A percentile compares a stretch with the other conserved stretches of the same genome.
Conservation (phyloP, 2,113 vertebrate genomes). For the Lipotes vexillifer region DNA sequence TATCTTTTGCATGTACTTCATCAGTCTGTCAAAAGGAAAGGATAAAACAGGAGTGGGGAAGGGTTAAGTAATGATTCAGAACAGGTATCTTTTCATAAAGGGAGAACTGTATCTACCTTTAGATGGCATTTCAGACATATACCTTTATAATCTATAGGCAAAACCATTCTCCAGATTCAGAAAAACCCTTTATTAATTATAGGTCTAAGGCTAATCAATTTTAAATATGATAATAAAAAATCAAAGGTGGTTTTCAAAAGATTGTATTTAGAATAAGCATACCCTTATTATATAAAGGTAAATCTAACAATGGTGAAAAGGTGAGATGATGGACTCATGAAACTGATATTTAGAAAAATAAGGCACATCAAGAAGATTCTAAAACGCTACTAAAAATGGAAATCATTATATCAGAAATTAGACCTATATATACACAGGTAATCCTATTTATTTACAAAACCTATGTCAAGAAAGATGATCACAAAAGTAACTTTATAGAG, state of each 20-base stretch:
- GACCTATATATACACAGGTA: neutral
- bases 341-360: neutral
- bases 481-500: neutral
- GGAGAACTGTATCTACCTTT: neutral
- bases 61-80: neutral
- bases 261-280: neutral
- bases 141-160: neutral
- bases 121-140: neutral
- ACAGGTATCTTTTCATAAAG: neutral
- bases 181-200: neutral
- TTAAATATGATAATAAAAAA: constrained; percentile 20
- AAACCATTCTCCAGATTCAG: neutral
- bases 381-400: neutral
- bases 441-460: neutral
- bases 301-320: neutral
- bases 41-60: neutral
- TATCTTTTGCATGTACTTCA: constrained; percentile 96
- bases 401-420: neutral
- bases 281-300: neutral
- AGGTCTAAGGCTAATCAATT: neutral
- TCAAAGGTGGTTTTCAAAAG: neutral
- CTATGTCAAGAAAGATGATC: neutral
- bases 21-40: constrained; percentile 85
- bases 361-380: neutral
- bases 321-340: neutral